These are phyloP conservation scores for Tetramorium parvispinum DNA, from an alignment of 1,140 invertebrate genomes.

Conservation along the genomic window DNA sequence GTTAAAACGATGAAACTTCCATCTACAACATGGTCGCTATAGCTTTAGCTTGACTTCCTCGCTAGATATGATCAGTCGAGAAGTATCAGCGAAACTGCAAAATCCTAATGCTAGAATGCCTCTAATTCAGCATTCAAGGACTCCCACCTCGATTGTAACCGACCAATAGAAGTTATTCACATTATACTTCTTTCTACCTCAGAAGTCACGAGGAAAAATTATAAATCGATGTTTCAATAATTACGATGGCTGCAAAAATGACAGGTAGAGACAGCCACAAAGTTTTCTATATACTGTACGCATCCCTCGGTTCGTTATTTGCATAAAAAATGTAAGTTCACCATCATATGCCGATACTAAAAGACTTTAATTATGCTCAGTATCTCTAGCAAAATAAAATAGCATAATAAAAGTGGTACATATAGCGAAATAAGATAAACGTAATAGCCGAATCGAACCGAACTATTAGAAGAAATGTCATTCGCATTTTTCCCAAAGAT, in stretches of 20 bases:
- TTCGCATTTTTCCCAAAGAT: neutral
- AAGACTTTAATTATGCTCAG: neutral
- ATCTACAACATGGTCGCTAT: neutral
- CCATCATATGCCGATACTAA: neutral
- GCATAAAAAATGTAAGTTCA: constrained; percentile 29
- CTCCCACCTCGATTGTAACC: neutral
- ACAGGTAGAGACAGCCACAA: neutral
- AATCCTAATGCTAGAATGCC: neutral
- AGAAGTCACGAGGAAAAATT: constrained; percentile 11
- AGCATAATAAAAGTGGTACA: neutral
- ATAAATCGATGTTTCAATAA: constrained; percentile 12
- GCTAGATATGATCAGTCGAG: neutral
- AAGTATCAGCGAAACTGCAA: constrained; percentile 10
- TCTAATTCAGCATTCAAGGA: neutral
- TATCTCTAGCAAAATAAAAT: neutral
- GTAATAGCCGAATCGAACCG: neutral
- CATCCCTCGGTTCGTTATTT: neutral
- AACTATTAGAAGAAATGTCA: neutral
- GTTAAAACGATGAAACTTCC: neutral
- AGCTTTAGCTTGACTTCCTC: neutral
- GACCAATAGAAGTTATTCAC: constrained; percentile 15
- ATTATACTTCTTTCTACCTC: neutral
- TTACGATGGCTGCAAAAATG: constrained; percentile 7
- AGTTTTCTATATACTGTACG: neutral
- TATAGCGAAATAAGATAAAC: neutral